Conservation (phyloP, 2,888 invertebrate species). For the Caenorhabditis sp. region DNA sequence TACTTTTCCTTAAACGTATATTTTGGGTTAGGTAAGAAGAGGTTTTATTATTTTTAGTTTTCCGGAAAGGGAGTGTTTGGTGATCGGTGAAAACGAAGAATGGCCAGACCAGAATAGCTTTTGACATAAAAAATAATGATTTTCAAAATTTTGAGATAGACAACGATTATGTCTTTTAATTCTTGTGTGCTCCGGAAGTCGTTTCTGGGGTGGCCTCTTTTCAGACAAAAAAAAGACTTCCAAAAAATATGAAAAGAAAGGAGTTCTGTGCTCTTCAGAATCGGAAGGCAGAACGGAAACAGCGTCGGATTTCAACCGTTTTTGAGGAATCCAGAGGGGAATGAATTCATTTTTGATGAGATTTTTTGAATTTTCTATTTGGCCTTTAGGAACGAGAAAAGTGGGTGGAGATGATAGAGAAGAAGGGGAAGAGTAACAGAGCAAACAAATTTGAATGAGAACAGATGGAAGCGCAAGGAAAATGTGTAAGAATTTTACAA, state of each 20-base stretch:
- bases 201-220: slow-evolving; percentile 16
- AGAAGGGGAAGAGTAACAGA: not conserved
- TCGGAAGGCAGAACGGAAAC: slow-evolving; percentile 31
- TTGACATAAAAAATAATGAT: slow-evolving; percentile 35
- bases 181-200: slow-evolving; percentile 28
- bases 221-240: slow-evolving; percentile 28
- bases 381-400: slow-evolving; percentile 8
- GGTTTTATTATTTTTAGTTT: slow-evolving; percentile 22
- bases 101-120: slow-evolving; percentile 30
- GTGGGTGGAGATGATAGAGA: not conserved
- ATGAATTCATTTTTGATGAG: slow-evolving; percentile 39
- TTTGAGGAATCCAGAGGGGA: not conserved
- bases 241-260: slow-evolving; percentile 19
- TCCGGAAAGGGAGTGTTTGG: slow-evolving; percentile 27
- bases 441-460: slow-evolving; percentile 42
- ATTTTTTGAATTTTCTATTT: not conserved
- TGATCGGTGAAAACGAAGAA: not conserved
- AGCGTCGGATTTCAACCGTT: slow-evolving; percentile 30
- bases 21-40: not conserved
- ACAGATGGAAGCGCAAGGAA: slow-evolving; percentile 23
- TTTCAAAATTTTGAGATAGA: slow-evolving; percentile 11
- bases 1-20: slow-evolving; percentile 11
- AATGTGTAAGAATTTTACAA: slow-evolving; percentile 27
- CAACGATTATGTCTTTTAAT: slow-evolving; percentile 28
- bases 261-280: slow-evolving; percentile 19